phyloP scores from a whole-genome alignment of 2,113 vertebrate species.

The Excalfactoria chinensis region DNA sequence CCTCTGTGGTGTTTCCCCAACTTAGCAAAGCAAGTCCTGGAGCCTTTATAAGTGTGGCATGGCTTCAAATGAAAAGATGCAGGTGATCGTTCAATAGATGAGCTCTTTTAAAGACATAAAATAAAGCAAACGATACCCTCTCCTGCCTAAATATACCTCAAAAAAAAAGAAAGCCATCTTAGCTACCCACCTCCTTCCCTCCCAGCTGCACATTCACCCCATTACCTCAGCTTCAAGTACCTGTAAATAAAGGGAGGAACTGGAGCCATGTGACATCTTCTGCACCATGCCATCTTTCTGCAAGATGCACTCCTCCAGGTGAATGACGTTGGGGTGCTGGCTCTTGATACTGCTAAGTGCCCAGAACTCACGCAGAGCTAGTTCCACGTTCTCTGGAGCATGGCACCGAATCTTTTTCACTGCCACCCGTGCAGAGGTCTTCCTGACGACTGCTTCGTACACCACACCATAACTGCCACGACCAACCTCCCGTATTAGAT shows the following conservation, averaged over 20 bases:
- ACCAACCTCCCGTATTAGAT: conserved; percentile 98
- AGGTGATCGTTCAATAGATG: background rate
- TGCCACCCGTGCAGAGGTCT: conserved; percentile 90
- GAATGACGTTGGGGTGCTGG: conserved; percentile 97
- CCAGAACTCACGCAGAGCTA: conserved; percentile 97
- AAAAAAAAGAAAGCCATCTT: fast-evolving
- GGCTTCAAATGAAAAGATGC: background rate
- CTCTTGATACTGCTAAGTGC: conserved; percentile 98
- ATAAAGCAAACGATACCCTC: background rate
- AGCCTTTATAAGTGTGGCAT: background rate
- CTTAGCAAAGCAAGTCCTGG: background rate
- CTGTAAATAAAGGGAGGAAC: conserved; percentile 94
- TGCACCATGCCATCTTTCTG: conserved; percentile 95
- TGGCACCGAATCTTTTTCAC: conserved; percentile 99
- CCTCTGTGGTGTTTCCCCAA: background rate
- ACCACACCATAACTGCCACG: conserved; percentile 98
- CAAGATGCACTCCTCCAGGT: conserved; percentile 96
- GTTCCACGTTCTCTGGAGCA: conserved; percentile 96
- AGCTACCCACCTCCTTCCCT: conserved; percentile 44
- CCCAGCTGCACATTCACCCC: background rate
- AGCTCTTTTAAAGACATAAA: background rate
- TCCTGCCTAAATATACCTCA: background rate
- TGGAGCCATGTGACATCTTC: conserved; percentile 95
- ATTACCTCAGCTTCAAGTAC: conserved; percentile 73
- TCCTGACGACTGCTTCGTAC: conserved; percentile 94